Percentiles rank a stretch among this genome's conserved stretches.
These are phyloP conservation scores for Cyanocitta stelleri DNA, from an alignment of 2,113 vertebrate species.

Conservation along the genomic window DNA sequence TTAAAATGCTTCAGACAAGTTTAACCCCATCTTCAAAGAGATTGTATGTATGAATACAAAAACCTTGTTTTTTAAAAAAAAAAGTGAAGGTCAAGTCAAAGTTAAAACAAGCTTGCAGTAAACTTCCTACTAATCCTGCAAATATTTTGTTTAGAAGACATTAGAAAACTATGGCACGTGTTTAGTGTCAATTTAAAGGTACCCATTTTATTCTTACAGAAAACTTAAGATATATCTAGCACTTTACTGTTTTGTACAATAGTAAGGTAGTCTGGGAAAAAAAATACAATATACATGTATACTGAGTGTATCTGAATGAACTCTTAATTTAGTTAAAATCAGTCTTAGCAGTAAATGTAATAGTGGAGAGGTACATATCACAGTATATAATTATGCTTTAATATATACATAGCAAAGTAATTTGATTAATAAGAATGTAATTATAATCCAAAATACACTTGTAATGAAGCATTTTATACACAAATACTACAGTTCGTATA, in stretches of 20 bases:
- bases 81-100: constrained; percentile 44
- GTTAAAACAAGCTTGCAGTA: constrained; percentile 8
- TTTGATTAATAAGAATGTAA: neutral
- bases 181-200: neutral
- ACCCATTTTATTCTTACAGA: neutral
- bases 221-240: neutral
- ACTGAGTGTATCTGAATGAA: neutral
- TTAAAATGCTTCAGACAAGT: constrained; percentile 66
- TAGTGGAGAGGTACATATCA: neutral
- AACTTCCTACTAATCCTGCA: neutral
- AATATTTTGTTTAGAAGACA: neutral
- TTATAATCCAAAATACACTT: neutral
- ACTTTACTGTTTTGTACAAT: neutral
- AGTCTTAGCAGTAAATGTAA: neutral
- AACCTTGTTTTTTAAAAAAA: neutral
- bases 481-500: neutral
- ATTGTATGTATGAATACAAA: neutral
- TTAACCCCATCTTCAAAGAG: constrained; percentile 52
- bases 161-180: neutral
- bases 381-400: neutral
- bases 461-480: neutral
- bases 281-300: neutral
- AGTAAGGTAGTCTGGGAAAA: neutral
- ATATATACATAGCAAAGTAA: neutral
- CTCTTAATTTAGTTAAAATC: neutral